Evolutionary conservation across 2,888 invertebrate genomes (phyloP), one percentile per base, ranked within the genome.

Genomic region (Drosophila helvetica): DNA sequence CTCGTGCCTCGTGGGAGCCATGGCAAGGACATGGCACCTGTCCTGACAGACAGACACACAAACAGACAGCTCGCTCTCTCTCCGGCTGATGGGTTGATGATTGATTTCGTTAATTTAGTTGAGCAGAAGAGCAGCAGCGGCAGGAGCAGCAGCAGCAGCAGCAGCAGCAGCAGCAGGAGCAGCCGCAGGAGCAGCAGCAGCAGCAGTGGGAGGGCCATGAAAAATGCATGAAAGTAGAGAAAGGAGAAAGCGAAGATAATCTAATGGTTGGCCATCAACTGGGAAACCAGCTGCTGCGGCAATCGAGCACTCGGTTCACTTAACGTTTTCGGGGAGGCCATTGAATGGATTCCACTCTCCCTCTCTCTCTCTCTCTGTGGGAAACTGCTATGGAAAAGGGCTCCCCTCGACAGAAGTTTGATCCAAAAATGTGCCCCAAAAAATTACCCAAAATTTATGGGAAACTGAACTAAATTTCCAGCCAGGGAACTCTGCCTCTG

Each of bases 51-150:
- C 38, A 38, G 38, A 38, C 38, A 15, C 6, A 0, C 33, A 33
- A 10, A 3, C 33, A 33, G 33, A 22, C 22, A 22, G 22, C 33
- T 33, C 33, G 5, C 19, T 3, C 19, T 53, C 46, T 19, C 12
- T 10, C 15, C 8, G 5, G 8, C 17, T 58, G 66, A 51, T 46
- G 19, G 17, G 66, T 52, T 65, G 74, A 80, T 86, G 80, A 80
- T 80, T 80, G 80, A 80, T 80, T 83, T 80, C 38, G 74, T 77
- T 80, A 82, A 80, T 80, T 82, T 82, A 82, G 80, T 86, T 60
- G 77, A 67, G 56, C 54, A 65, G 59, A 70, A 65, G 55, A 71
- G 54, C 56, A 5, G 17, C 3, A 10, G 30, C 3, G 4, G 27
- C 7, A 27, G 27, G 6, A 27, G 27, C 30, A 10, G 30, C 18